Conservation (phyloP, 2,888 invertebrate species). For the Poecilobothrus nobilitatus region DNA sequence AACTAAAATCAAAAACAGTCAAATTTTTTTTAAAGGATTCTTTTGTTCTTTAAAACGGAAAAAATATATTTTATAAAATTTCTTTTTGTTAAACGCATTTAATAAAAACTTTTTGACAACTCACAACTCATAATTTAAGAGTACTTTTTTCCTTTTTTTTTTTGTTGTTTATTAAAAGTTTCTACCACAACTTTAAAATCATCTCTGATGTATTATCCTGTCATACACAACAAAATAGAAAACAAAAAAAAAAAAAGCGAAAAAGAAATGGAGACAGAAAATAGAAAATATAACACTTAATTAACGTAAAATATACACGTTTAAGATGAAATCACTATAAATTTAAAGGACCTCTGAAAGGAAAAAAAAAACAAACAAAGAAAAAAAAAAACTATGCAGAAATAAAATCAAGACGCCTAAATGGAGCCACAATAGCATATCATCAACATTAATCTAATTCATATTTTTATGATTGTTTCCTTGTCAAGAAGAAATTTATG, state of each 20-base stretch:
- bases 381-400: not conserved
- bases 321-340: not conserved
- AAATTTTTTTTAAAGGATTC: too few relatives aligned
- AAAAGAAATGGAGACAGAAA: not conserved
- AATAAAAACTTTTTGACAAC: too few relatives aligned
- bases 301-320: slow-evolving; percentile 3
- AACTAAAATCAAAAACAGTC: too few relatives aligned
- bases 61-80: too few relatives aligned
- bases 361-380: not conserved
- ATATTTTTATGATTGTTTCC: slow-evolving; percentile 6
- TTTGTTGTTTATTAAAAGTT: too few relatives aligned
- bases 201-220: not conserved
- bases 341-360: not conserved
- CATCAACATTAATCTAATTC: slow-evolving; percentile 6
- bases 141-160: too few relatives aligned
- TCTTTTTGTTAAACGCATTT: too few relatives aligned
- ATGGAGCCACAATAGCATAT: slow-evolving; percentile 4
- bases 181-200: not conserved
- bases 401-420: not conserved
- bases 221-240: not conserved
- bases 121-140: too few relatives aligned
- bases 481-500: not conserved
- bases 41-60: too few relatives aligned
- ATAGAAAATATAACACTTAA: not conserved
- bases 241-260: not conserved